phyloP scores from a whole-genome alignment of 2,888 invertebrate genomes.

The Chydorus sphaericus region DNA sequence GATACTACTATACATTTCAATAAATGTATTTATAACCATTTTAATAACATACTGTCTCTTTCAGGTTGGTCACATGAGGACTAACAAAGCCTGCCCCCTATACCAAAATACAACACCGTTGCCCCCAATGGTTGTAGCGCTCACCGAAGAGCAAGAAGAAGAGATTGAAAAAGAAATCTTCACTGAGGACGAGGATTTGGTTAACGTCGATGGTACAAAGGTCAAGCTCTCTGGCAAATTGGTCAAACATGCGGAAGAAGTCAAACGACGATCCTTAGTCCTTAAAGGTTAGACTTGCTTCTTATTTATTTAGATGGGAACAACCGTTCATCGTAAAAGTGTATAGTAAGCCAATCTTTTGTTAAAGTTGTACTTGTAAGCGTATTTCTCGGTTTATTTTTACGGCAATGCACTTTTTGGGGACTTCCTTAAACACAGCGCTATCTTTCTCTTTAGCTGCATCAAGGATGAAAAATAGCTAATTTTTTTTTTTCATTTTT shows the following conservation, averaged over 20 bases:
- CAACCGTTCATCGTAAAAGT: too few relatives aligned
- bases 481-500: too few relatives aligned
- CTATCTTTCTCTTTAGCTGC: too few relatives aligned
- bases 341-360: too few relatives aligned
- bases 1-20: too few relatives aligned
- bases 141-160: slow-evolving; percentile 65
- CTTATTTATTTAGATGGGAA: too few relatives aligned
- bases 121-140: slow-evolving; percentile 48
- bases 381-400: too few relatives aligned
- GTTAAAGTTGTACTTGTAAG: too few relatives aligned
- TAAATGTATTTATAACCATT: not conserved
- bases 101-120: slow-evolving; percentile 55
- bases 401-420: too few relatives aligned
- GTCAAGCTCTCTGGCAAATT: slow-evolving; percentile 76
- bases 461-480: too few relatives aligned
- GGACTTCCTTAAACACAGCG: too few relatives aligned
- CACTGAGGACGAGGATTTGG: slow-evolving; percentile 60
- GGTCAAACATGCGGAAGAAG: slow-evolving; percentile 75
- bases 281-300: slow-evolving; percentile 42
- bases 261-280: slow-evolving; percentile 60
- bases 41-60: slow-evolving; percentile 36
- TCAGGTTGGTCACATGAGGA: slow-evolving; percentile 54
- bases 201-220: slow-evolving; percentile 89
- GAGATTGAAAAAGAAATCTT: slow-evolving; percentile 60
- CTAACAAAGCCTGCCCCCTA: slow-evolving; percentile 92